Percentiles rank a stretch among this genome's conserved stretches.
Conservation (phyloP, 2,113 vertebrate genomes). For the Heteronetta atricapilla region DNA sequence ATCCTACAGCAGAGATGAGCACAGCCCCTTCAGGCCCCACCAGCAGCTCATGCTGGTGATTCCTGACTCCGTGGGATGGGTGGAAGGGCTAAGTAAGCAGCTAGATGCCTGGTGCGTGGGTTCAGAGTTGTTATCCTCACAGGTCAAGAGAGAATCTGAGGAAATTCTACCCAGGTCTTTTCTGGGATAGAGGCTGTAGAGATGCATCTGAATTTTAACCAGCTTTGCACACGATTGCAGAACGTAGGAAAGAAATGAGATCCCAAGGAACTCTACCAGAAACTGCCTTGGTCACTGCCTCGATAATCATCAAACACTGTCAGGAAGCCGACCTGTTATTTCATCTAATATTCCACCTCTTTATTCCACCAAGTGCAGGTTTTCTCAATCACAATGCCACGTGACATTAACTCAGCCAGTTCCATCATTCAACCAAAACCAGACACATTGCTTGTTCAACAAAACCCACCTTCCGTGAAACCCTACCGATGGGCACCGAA, state of each 20-base stretch:
- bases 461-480: background rate
- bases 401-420: background rate
- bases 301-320: background rate
- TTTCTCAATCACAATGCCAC: background rate
- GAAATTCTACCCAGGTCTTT: background rate
- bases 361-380: background rate
- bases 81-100: background rate
- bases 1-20: background rate
- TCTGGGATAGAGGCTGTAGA: background rate
- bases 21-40: background rate
- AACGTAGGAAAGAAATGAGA: background rate
- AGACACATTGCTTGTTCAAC: background rate
- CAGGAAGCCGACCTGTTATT: background rate
- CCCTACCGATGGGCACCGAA: background rate
- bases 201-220: background rate
- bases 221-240: background rate
- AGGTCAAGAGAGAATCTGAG: background rate
- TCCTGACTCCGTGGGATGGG: background rate
- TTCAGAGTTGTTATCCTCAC: background rate
- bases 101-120: background rate
- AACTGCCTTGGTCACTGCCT: background rate
- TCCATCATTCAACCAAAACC: background rate
- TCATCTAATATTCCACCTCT: background rate
- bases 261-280: background rate
- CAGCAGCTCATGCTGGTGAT: background rate